These are phyloP conservation scores for Crenichthys baileyi DNA, from an alignment of 2,797 vertebrate species.

Conservation along the genomic window DNA sequence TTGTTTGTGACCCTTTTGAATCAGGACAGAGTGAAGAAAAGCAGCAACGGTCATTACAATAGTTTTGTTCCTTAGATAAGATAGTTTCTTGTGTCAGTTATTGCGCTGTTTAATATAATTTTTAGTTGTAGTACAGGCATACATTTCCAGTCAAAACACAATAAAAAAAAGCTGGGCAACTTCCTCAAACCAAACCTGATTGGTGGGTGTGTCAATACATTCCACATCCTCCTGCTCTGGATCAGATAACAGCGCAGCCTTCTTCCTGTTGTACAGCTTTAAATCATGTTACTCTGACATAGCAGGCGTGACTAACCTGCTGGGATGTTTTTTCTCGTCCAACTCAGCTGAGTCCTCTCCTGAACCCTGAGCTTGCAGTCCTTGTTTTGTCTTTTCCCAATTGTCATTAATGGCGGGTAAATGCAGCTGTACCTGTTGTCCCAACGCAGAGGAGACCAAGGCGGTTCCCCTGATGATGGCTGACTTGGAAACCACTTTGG, in stretches of 20 bases:
- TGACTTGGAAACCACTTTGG: constrained; percentile 29
- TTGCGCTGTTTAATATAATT: neutral
- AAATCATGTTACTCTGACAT: constrained; percentile 10
- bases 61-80: neutral
- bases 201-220: neutral
- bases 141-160: neutral
- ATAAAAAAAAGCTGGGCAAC: neutral
- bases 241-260: constrained; percentile 31
- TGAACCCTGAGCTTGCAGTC: neutral
- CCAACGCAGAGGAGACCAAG: constrained; percentile 39
- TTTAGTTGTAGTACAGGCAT: neutral
- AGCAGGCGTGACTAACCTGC: neutral
- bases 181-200: constrained; percentile 25
- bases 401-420: constrained; percentile 52
- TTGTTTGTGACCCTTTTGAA: neutral
- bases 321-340: constrained; percentile 14
- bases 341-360: neutral
- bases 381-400: neutral
- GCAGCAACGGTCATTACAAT: neutral
- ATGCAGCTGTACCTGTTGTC: constrained; percentile 52
- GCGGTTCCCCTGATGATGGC: constrained; percentile 23
- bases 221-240: constrained; percentile 23
- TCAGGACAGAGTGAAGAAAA: neutral
- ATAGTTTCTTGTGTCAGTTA: neutral
- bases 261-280: neutral